These are phyloP conservation scores for Percopsis omiscomaycus DNA, from an alignment of 2,797 vertebrate genomes.

Conservation along the genomic window DNA sequence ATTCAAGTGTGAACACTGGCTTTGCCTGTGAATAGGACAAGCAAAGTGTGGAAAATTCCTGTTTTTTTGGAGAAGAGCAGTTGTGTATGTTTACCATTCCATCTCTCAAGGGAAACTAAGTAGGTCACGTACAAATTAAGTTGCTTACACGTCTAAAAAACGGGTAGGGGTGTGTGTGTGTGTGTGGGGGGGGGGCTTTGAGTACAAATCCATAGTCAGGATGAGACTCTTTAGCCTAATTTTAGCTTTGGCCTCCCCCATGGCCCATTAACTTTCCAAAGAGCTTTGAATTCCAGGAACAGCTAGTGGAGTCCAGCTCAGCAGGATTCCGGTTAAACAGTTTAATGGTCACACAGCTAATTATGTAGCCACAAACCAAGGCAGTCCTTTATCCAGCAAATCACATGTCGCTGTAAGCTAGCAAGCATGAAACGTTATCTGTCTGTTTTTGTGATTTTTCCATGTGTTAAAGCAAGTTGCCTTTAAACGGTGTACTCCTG, in stretches of 20 bases:
- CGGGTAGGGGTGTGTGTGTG: neutral
- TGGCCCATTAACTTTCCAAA: slow-evolving; percentile 56
- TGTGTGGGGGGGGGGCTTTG: slow-evolving; percentile 25
- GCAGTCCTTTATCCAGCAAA: slow-evolving; percentile 34
- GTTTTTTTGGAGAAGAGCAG: slow-evolving; percentile 52
- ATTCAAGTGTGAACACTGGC: slow-evolving; percentile 13
- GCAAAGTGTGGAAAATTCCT: slow-evolving; percentile 68
- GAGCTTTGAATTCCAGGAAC: slow-evolving; percentile 46
- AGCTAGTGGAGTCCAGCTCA: slow-evolving; percentile 37
- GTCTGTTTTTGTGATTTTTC: slow-evolving; percentile 7
- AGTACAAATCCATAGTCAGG: slow-evolving; percentile 49
- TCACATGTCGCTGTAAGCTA: slow-evolving; percentile 20
- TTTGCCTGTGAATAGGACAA: slow-evolving; percentile 32
- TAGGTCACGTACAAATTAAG: slow-evolving; percentile 74
- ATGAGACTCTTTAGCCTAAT: slow-evolving; percentile 54
- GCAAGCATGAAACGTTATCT: slow-evolving; percentile 17
- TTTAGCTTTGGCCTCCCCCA: slow-evolving; percentile 51
- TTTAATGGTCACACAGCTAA: slow-evolving; percentile 57
- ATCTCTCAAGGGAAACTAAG: slow-evolving; percentile 65
- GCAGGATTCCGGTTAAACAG: slow-evolving; percentile 52
- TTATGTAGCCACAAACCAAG: slow-evolving; percentile 55
- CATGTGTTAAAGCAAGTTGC: slow-evolving; percentile 20
- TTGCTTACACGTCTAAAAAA: slow-evolving; percentile 59
- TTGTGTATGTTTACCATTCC: slow-evolving; percentile 64
- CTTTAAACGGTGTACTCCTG: neutral